Percentiles rank a stretch among this genome's conserved stretches.
These are phyloP conservation scores for Dicycla oo DNA, from an alignment of 2,888 invertebrate species.

Conservation along the genomic window DNA sequence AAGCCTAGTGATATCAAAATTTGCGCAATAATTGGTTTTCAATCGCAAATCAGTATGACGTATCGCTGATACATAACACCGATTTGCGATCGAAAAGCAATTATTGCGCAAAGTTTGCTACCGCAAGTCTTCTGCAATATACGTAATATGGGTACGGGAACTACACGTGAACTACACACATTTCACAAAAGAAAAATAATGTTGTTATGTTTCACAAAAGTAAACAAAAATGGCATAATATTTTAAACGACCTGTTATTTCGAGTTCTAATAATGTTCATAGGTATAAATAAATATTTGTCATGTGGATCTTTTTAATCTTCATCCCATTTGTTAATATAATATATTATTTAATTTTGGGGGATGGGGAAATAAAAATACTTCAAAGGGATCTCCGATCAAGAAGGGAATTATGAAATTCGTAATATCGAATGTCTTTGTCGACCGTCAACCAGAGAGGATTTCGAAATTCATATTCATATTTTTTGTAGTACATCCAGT, in stretches of 20 bases:
- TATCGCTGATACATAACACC: too few species aligned
- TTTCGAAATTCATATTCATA: slow-evolving; percentile 7
- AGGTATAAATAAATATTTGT: background rate
- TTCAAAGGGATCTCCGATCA: slow-evolving; percentile 29
- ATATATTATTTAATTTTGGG: too few species aligned
- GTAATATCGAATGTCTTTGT: slow-evolving; percentile 22
- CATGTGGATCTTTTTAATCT: background rate
- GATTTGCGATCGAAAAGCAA: too few species aligned
- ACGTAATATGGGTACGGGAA: too few species aligned
- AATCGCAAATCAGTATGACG: too few species aligned
- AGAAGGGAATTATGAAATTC: slow-evolving; percentile 15
- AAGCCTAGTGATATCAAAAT: too few species aligned
- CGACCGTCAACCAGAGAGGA: background rate
- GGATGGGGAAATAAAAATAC: slow-evolving; percentile 31
- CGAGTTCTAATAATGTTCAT: background rate
- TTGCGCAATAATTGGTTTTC: too few species aligned
- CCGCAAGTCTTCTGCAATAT: too few species aligned
- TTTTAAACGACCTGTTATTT: background rate
- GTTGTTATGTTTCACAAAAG: background rate
- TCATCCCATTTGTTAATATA: slow-evolving; percentile 8
- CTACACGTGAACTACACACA: too few species aligned
- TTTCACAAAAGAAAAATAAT: background rate
- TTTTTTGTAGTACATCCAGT: background rate
- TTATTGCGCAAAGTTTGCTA: too few species aligned
- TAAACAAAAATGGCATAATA: background rate